These are phyloP conservation scores for Seira musarum DNA, from an alignment of 2,888 invertebrate genomes.

Conservation along the genomic window DNA sequence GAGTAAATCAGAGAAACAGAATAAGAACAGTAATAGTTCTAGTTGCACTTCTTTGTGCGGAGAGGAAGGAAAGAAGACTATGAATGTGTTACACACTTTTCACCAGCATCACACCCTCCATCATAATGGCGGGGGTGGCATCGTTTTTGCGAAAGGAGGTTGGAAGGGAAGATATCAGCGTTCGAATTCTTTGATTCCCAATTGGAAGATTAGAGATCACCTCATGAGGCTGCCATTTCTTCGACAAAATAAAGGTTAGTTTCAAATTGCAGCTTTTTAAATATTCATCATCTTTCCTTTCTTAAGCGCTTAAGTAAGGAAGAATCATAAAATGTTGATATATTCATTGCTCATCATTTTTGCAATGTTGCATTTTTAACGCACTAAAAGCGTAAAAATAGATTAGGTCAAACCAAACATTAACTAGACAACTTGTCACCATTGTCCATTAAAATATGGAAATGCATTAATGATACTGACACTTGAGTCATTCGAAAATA, in stretches of 20 bases:
- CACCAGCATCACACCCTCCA: conserved; percentile 19
- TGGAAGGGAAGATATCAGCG: conserved; percentile 63
- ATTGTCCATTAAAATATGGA: neutral
- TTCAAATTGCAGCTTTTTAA: neutral
- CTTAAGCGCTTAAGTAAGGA: no score
- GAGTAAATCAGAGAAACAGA: conserved; percentile 10
- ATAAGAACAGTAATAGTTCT: conserved; percentile 12
- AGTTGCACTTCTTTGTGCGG: conserved; percentile 39
- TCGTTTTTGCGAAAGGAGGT: conserved; percentile 13
- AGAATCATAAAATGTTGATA: no score
- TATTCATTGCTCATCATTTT: no score
- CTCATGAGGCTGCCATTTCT: conserved; percentile 68
- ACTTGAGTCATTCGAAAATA: no score
- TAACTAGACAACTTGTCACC: conserved; percentile 28
- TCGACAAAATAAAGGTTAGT: conserved; percentile 61
- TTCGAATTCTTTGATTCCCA: conserved; percentile 67
- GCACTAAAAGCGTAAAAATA: conserved; percentile 14
- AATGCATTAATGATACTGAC: no score
- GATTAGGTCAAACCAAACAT: conserved; percentile 23
- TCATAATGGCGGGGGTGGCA: neutral
- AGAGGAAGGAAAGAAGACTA: conserved; percentile 23
- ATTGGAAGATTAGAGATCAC: conserved; percentile 69
- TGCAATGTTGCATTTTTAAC: no score
- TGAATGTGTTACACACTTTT: conserved; percentile 34
- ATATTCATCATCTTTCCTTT: no score